Base-by-base conservation (phyloP, 2,113 vertebrate species). In the Antigone vipio region DNA sequence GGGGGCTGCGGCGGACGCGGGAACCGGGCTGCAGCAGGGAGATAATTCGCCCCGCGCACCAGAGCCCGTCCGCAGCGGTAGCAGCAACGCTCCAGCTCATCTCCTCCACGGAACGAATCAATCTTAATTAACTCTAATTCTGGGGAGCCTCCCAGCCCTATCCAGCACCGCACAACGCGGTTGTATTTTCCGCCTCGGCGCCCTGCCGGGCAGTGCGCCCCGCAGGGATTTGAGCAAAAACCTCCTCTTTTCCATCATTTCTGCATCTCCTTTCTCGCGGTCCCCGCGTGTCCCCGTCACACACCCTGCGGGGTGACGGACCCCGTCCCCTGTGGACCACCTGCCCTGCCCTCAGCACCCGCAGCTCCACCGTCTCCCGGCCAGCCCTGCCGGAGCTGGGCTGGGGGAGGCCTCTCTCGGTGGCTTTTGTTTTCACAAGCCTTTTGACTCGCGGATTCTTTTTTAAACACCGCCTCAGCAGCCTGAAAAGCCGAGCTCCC, bases 401-500 rank as follows among this genome's bases (percentile, higher is more conserved):
- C 59, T 52, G 75, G 87, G 47, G 71, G 58, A 58, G 89, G 93
- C 68, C 75, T 83, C 47, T 68, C 83, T 74, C 32, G 1, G 62
- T 16, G 50, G 45, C 93, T 95, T 92, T 94, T 95, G 95, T 95
- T 94, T 95, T 84, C 67, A 69, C 78, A 78, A 89, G 71, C 81
- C 95, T 88, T 52, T 64, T 93, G 94, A 97, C 82, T 87, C 73
- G 11, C 59, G 55, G 86, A 58, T 95, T 90, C 95, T 88, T 80
- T 96, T 47, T 63, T 80, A 85, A 88, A 72, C 76, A 75, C 84
- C 55, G 88, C 95, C 93, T 38, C 32, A 3, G 30, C 88, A 34
- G 89, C 91, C 87, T 92, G 63, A 94, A 91, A 93, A 92, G 95
- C 91, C 21, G 9, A 22, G 90, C 85, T 94, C 87, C 88, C 91